phyloP scores from a whole-genome alignment of 1,140 invertebrate species.

The Cecropterus lyciades region DNA sequence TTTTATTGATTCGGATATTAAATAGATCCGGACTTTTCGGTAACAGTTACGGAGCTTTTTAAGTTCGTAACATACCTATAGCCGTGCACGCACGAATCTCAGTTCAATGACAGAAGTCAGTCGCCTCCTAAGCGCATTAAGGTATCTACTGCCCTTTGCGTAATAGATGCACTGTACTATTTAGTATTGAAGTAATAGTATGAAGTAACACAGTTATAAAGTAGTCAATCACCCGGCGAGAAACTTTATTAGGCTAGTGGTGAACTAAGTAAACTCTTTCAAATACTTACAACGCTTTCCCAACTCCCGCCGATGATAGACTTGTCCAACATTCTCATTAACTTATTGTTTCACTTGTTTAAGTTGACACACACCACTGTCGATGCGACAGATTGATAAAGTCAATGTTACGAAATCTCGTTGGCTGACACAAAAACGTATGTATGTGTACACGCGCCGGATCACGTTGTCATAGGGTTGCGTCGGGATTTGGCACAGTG shows the following conservation, averaged over 20 bases:
- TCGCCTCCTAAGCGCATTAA: conserved; percentile 71
- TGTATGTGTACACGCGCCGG: conserved; percentile 41
- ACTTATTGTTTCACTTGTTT: conserved; percentile 37
- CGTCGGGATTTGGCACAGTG: conserved; percentile 63
- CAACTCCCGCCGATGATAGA: conserved; percentile 74
- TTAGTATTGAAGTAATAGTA: conserved; percentile 3
- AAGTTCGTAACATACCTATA: background rate
- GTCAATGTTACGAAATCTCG: conserved; percentile 51
- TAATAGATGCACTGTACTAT: conserved; percentile 48
- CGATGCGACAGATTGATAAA: conserved; percentile 1
- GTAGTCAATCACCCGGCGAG: background rate
- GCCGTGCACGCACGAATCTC: conserved; percentile 41
- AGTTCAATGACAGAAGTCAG: conserved; percentile 73
- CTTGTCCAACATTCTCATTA: conserved; percentile 71
- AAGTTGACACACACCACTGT: conserved; percentile 34
- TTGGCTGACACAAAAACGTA: conserved; percentile 45
- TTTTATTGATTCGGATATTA: no score
- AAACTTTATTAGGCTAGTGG: background rate
- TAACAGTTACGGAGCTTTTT: no score
- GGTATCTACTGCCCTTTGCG: conserved; percentile 64
- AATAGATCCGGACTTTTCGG: no score
- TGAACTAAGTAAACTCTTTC: conserved; percentile 7
- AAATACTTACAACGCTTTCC: conserved; percentile 77
- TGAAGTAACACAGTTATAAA: conserved; percentile 23
- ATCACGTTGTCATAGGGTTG: conserved; percentile 66